Percentiles rank a stretch among this genome's conserved stretches.
These are phyloP conservation scores for Caenorhabditis sp. DNA, from an alignment of 2,888 invertebrate genomes.

Conservation along the genomic window DNA sequence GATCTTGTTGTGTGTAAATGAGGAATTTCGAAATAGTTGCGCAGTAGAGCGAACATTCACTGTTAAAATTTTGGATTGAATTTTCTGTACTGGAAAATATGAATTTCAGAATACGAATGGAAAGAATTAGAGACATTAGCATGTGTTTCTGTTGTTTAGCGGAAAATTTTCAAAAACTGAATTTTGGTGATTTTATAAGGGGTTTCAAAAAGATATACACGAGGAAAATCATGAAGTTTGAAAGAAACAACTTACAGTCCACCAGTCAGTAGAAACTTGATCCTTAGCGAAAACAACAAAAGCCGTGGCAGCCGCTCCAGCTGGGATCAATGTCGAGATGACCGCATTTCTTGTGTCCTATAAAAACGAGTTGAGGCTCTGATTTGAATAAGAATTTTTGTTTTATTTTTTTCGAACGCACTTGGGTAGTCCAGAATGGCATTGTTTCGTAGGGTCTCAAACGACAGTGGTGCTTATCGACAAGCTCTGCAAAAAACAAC, in stretches of 20 bases:
- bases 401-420: slow-evolving; percentile 1
- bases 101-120: no score
- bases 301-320: slow-evolving; percentile 53
- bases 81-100: no score
- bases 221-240: no score
- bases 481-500: slow-evolving; percentile 25
- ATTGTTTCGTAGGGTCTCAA: slow-evolving; percentile 38
- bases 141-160: no score
- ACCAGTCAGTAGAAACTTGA: slow-evolving; percentile 50
- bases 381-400: no score
- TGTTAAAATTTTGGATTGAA: neutral
- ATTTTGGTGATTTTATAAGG: no score
- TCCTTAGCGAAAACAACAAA: slow-evolving; percentile 47
- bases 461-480: slow-evolving; percentile 22
- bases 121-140: no score
- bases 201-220: no score
- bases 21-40: neutral
- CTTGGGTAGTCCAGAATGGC: slow-evolving; percentile 60
- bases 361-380: neutral
- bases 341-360: slow-evolving; percentile 62
- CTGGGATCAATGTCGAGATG: slow-evolving; percentile 57
- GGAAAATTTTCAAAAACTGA: no score
- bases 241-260: slow-evolving; percentile 38
- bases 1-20: neutral
- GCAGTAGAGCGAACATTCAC: neutral